Base-by-base conservation (phyloP, 2,888 invertebrate genomes). In the Melinaea marsaeus region DNA sequence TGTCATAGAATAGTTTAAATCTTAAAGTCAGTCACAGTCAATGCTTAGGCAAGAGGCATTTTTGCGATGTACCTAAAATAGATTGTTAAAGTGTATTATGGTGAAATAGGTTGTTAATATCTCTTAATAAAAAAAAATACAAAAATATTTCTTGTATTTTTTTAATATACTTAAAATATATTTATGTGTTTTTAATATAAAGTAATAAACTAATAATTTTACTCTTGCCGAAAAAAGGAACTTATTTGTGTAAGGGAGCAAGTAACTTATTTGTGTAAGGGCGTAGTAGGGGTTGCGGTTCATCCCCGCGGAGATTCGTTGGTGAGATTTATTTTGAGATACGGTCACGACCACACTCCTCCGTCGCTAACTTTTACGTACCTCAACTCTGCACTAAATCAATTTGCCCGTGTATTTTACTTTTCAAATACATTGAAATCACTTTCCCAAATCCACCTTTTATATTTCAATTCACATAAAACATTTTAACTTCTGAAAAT, bases 311-410 rank as follows among this genome's bases (percentile, higher is more conserved):
- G 86, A 88, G 87, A 89, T 88, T 88, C 87, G 86, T 88, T 84
- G 84, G 83, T 79, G 77, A 88, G 88, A 88, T 90, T 89, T 89
- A 88, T 88, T 89, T 88, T 88, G 84, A 89, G 89, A 88, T 89
- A 88, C 84, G 85, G 85, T 81, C 84, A 80, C 81, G 82, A 80
- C 79, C 83, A 82, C 83, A 81, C 80, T 76, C 77, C 74, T 76
- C 73, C 82, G 81, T 82, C 84, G 84, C 56, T 13, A 55, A 67
- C 63, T 61, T 62, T 64, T 63, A 60, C 62, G 56, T 58, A 47
- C 55, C 46, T 45, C 37, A 34, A 42, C 34, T 51, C 22, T 51
- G n/a, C 22, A 51, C 13, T 37, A 54, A 51, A 51, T 32, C 51
- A 51, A 51, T 32, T 11, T 32, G 9, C 32, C 9, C 51, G 22